Percentiles rank a stretch among this genome's conserved stretches.
These are phyloP conservation scores for Muscidifurax raptorellus DNA, from an alignment of 1,140 invertebrate genomes.

Conservation along the genomic window DNA sequence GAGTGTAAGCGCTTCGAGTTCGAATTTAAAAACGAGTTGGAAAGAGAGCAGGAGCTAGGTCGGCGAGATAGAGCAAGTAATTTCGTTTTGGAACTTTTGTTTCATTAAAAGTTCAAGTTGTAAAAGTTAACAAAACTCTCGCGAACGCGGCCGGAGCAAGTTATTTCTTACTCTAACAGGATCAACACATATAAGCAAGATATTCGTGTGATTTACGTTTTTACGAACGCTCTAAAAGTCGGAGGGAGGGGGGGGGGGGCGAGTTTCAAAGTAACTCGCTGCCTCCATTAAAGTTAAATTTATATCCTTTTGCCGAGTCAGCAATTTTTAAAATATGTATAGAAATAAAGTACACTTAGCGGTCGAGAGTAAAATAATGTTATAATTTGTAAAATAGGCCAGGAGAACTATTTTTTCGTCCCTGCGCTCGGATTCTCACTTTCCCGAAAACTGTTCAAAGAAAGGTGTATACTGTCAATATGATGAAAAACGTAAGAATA, in stretches of 20 bases:
- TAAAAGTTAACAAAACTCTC: constrained; percentile 50
- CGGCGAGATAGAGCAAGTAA: constrained; percentile 22
- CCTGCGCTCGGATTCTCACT: not conserved
- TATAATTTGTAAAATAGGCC: constrained; percentile 37
- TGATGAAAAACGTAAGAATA: not conserved
- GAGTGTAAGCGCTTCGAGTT: constrained; percentile 7
- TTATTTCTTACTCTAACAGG: constrained; percentile 51
- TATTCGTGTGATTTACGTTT: constrained; percentile 53
- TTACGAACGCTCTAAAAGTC: constrained; percentile 48
- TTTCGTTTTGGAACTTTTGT: constrained; percentile 51
- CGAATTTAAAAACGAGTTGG: constrained; percentile 37
- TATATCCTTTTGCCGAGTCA: constrained; percentile 47
- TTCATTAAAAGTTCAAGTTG: constrained; percentile 52
- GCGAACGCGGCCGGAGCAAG: constrained; percentile 29
- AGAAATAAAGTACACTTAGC: constrained; percentile 48
- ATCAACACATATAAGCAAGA: constrained; percentile 50
- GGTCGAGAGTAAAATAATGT: constrained; percentile 28
- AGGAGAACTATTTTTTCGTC: constrained; percentile 19
- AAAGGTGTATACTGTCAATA: not conserved
- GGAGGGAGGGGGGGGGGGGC: not conserved
- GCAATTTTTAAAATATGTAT: constrained; percentile 51
- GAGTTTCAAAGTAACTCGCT: constrained; percentile 49
- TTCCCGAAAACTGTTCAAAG: not conserved
- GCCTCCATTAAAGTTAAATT: constrained; percentile 49
- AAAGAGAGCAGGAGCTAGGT: constrained; percentile 4